Evolutionary conservation across 1,140 invertebrate species (phyloP).

Genomic region (Zaprionus vittiger): DNA sequence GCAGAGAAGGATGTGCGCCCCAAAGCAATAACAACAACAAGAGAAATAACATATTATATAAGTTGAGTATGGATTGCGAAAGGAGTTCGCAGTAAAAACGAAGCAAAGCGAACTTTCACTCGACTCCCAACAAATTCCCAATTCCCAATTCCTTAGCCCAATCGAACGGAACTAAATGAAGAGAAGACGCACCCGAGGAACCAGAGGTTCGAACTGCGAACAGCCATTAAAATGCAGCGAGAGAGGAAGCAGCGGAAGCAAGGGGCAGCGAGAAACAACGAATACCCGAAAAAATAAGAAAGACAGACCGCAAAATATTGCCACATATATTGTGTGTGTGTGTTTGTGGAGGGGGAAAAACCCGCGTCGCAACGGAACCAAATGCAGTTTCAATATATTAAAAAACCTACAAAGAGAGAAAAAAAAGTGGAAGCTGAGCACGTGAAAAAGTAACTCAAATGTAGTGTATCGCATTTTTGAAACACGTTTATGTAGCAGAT

Average conservation of each 20-base stretch:
- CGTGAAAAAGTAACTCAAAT: constrained; percentile 33
- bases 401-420: not conserved
- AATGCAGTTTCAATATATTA: constrained; percentile 25
- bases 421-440: constrained; percentile 25
- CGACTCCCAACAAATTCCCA: constrained; percentile 6
- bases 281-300: constrained; percentile 17
- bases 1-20: constrained; percentile 53
- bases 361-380: constrained; percentile 6
- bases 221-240: constrained; percentile 64
- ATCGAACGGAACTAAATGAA: constrained; percentile 62
- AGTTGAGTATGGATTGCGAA: constrained; percentile 41
- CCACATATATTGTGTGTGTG: constrained; percentile 26
- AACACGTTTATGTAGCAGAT: constrained; percentile 63
- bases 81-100: constrained; percentile 54
- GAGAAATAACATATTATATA: constrained; percentile 48
- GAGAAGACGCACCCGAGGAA: not conserved
- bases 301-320: constrained; percentile 46
- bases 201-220: constrained; percentile 14
- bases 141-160: constrained; percentile 62
- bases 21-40: constrained; percentile 1
- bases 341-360: constrained; percentile 20
- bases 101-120: constrained; percentile 64
- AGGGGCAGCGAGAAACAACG: not conserved
- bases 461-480: constrained; percentile 21
- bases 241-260: not conserved